Evolutionary conservation across 2,888 invertebrate species (phyloP).

Genomic region (Diadromus collaris): DNA sequence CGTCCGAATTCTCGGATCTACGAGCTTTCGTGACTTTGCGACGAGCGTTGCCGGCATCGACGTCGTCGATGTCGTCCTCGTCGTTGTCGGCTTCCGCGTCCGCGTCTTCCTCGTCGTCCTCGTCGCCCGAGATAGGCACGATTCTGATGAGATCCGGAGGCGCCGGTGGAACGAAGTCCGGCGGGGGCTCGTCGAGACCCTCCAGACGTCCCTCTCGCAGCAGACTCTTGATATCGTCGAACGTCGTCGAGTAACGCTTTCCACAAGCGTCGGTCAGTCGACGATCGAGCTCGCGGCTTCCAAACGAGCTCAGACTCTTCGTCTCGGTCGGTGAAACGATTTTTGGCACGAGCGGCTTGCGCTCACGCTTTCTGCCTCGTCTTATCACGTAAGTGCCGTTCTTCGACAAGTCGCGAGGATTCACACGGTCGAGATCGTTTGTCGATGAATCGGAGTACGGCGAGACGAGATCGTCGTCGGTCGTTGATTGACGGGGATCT

Average conservation of each 20-base stretch:
- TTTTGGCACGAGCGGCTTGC: constrained; percentile 85
- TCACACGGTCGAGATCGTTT: constrained; percentile 76
- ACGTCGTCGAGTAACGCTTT: constrained; percentile 88
- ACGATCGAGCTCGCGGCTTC: constrained; percentile 81
- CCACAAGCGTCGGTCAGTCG: constrained; percentile 81
- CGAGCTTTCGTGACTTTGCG: constrained; percentile 5
- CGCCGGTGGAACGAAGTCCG: constrained; percentile 84
- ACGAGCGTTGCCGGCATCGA: constrained; percentile 73
- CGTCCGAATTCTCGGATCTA: constrained; percentile 7
- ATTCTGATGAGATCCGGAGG: constrained; percentile 86
- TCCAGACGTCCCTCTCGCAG: constrained; percentile 85
- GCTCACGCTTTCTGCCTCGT: constrained; percentile 85
- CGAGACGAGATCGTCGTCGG: constrained; percentile 86
- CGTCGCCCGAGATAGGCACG: constrained; percentile 85
- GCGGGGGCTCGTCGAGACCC: constrained; percentile 81
- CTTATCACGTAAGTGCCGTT: constrained; percentile 92
- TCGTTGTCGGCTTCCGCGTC: constrained; percentile 83
- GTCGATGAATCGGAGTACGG: constrained; percentile 85
- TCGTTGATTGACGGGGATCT: constrained; percentile 86
- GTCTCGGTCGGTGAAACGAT: constrained; percentile 82
- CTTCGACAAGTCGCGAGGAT: constrained; percentile 81
- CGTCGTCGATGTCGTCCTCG: constrained; percentile 80
- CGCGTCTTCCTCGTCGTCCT: constrained; percentile 81
- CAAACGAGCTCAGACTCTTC: constrained; percentile 80
- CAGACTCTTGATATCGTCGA: constrained; percentile 88